Evolutionary conservation across 2,888 invertebrate species (phyloP), one percentile per base, ranked within the genome.

Genomic region (Erpobdella octoculata): DNA sequence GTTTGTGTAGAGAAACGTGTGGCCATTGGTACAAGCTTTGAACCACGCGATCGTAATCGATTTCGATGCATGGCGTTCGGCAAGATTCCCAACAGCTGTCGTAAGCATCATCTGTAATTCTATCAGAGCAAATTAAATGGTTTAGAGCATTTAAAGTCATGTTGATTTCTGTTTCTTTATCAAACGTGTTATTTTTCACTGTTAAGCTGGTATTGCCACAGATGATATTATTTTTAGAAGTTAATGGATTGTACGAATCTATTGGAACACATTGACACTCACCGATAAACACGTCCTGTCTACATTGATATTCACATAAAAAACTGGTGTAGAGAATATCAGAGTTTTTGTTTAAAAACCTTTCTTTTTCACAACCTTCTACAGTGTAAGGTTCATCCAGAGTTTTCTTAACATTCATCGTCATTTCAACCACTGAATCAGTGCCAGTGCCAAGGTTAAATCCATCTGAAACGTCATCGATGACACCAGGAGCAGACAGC

Each of bases 361-460:
- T 53, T 28, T 15, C 25, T 68, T 48, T 5, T 4, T 41, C 33
- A 12, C 6, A 21, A 15, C 48, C 53, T 15, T 28, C 31, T 9
- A 35, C 28, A n/a, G 35, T 53, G 18, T 68, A 68, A 31, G 68
- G 68, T 35, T 41, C n/a, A 15, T 28, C 48, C 35, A 68, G 48
- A 8, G 48, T 37, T 5, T 28, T 28, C 46, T 53, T 37, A 46
- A 48, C 8, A 25, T 36, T 68, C 12, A 28, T 46, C 48, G n/a
- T 1, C 31, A 68, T 18, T 0, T 53, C 35, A 18, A 68, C 0
- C 1, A 35, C 33, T 15, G 38, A 48, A 18, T 68, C 68, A 9
- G 68, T 68, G 15, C 68, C 68, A 1, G 48, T 36, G 25, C 68
- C 68, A 21, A 68, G 33, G 48, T 53, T 68, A 9, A 68, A 21